Evolutionary conservation across 1,140 invertebrate species (phyloP), one percentile per base, ranked within the genome.

Genomic region (Anoplolepis gracilipes): DNA sequence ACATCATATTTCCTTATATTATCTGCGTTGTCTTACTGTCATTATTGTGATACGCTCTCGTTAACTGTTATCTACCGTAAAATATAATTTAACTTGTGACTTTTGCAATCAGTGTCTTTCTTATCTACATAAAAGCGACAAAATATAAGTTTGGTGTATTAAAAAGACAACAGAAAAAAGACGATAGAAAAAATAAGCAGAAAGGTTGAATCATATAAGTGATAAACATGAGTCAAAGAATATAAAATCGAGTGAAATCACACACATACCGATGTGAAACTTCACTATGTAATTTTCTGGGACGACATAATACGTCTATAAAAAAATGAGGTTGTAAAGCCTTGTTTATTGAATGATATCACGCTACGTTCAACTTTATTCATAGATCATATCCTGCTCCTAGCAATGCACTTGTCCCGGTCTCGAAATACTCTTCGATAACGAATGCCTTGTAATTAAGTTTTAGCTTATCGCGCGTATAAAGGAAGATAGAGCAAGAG

Each of bases 391-490:
- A 67, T 42, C 5, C 2, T 33, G 25, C 6, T 59, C 16, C 16
- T 57, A 10, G 33, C 69, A 42, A 7, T 39, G 36, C 19, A 72
- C 33, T 72, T 59, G 22, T 55, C 22, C 62, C 49, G 25, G 49
- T 81, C 11, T 72, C 36, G 11, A 59, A 19, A 81, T 59, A 72
- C 2, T 36, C 33, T 57, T 59, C 36, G 25, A 59, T 59, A 25
- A 65, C 13, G 25, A 39, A 25, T 36, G 36, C 25, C 65, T 69
- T 70, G n/a, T 39, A 57, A 81, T 81, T 81, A 57, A 70, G n/a
- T n/a, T n/a, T n/a, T n/a, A 42, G 8, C 33, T 81, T 70, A 81
- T 81, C 65, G 25, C 49, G 25, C 49, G 36, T n/a, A n/a, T 22
- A 19, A 69, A 49, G 5, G 19, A 78, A 16, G 7, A 3, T 30